Conservation (phyloP, 2,113 vertebrate species). For the Psammodynastes pulverulentus region DNA sequence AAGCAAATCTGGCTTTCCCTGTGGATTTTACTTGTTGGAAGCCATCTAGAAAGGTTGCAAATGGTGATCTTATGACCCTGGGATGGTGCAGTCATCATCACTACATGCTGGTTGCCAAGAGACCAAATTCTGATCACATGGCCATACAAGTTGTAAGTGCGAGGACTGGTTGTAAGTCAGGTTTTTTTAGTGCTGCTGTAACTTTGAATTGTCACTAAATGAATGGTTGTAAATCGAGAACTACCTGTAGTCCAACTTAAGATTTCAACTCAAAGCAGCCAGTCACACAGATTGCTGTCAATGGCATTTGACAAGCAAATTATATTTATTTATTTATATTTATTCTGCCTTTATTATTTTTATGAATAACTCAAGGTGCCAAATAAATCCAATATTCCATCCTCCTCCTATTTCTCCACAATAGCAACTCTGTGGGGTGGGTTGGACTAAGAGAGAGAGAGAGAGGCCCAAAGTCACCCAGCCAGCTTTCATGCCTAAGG, state of each 20-base stretch:
- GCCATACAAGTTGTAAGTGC: neutral
- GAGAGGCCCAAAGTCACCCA: neutral
- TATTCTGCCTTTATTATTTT: neutral
- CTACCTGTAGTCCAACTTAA: too few relatives aligned
- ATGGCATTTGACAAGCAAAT: neutral
- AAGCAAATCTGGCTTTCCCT: neutral
- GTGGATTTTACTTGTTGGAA: neutral
- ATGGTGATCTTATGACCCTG: neutral
- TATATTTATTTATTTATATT: neutral
- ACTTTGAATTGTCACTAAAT: neutral
- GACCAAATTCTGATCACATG: neutral
- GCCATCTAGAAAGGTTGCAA: neutral
- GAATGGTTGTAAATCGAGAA: too few relatives aligned
- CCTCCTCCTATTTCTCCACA: neutral
- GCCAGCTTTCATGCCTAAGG: neutral
- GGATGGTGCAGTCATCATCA: neutral
- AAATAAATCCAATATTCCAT: neutral
- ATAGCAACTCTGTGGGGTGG: neutral
- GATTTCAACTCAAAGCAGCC: neutral
- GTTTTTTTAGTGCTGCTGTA: neutral
- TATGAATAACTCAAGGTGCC: neutral
- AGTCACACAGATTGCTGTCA: neutral
- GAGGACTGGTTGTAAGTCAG: neutral
- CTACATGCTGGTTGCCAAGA: neutral
- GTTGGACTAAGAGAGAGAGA: neutral